Base-by-base conservation (phyloP, 1,140 invertebrate species). In the Drosophila setifemur region DNA sequence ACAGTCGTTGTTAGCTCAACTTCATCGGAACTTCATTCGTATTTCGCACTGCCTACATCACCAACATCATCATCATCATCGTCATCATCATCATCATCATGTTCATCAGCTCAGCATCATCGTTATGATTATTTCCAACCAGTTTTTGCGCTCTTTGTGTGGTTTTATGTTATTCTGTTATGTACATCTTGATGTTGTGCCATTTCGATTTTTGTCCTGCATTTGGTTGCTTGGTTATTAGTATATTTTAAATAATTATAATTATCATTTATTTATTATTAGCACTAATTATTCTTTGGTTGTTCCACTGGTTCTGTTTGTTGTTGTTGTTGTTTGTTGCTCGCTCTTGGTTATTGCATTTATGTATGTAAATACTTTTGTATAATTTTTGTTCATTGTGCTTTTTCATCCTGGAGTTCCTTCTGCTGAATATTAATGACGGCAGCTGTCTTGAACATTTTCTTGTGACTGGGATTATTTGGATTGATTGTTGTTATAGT, bases 241-340 rank as follows among this genome's bases (percentile, higher is more conserved):
- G 54, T 66, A 86, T 82, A 82, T 50, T 77, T 79, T 86, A 86
- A 69, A 82, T 87, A 87, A 49, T 81, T 74, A 75, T 75, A 72
- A 69, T 73, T 68, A 88, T 76, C 77, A 72, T 64, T 71, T 72
- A 79, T 76, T 75, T 73, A 72, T 68, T 82, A 88, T 86, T 89
- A 88, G 88, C 87, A 88, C 81, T 90, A 90, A 88, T 79, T 81
- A 88, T 87, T 90, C 88, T 90, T 90, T 90, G 89, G 89, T 89
- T 89, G 79, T 73, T 89, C 82, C 82, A 90, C 89, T 89, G 89
- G 88, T 89, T 90, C 73, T 77, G 78, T 83, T 88, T 61, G 76
- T 69, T 47, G 35, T 70, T 67, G n/a, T n/a, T n/a, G n/a, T 81
- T 74, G 39, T 12, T 49, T 53, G n/a, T 9, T 82, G 43, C 71